A percentile compares a stretch with the other conserved stretches of the same genome.
These are phyloP conservation scores for Phorcus lineatus DNA, from an alignment of 2,888 invertebrate species.

Conservation along the genomic window DNA sequence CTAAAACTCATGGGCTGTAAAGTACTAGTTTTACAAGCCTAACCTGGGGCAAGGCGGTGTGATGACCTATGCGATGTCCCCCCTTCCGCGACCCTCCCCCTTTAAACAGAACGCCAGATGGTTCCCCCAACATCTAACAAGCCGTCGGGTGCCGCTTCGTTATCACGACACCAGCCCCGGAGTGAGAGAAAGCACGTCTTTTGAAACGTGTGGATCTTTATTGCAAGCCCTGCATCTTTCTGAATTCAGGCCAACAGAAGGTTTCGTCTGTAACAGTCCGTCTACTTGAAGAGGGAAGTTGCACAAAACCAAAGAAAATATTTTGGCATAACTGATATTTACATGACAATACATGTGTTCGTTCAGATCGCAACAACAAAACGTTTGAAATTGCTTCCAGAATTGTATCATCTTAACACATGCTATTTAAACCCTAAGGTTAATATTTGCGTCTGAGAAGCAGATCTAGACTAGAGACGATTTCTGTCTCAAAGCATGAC, in stretches of 20 bases:
- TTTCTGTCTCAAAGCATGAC: no score
- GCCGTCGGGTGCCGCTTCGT: not conserved
- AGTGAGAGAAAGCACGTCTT: not conserved
- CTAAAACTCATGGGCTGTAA: not conserved
- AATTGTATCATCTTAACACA: no score
- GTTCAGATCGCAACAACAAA: not conserved
- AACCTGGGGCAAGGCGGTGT: not conserved
- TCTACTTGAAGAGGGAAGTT: not conserved
- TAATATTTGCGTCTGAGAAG: no score
- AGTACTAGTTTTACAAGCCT: not conserved
- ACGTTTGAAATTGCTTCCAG: not conserved
- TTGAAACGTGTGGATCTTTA: constrained; percentile 1
- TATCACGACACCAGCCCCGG: not conserved
- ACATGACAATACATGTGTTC: not conserved
- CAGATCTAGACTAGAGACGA: no score
- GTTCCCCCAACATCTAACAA: not conserved
- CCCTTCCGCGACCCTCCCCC: constrained; percentile 5
- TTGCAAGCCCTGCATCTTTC: not conserved
- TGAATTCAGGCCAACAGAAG: not conserved
- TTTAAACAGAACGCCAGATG: not conserved
- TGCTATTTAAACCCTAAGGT: no score
- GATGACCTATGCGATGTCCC: not conserved
- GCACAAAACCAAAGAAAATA: not conserved
- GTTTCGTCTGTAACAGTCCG: not conserved
- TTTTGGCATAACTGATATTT: not conserved